phyloP scores from a whole-genome alignment of 2,797 vertebrate genomes.

The Mus caroli region DNA sequence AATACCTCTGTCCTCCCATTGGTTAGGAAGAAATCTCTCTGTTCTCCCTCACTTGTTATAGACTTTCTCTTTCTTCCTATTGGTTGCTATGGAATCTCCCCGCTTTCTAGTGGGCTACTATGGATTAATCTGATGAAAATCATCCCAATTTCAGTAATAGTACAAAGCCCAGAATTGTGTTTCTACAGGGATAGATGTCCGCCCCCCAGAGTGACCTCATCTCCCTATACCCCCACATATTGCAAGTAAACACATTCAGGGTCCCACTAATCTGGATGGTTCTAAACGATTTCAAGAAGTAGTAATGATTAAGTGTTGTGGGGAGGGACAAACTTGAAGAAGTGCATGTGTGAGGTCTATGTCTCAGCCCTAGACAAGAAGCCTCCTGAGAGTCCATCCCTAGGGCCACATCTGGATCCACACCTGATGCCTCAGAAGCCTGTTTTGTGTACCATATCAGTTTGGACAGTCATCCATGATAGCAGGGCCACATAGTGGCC shows the following conservation, averaged over 20 bases:
- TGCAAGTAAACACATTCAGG: neutral
- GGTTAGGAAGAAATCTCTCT: neutral
- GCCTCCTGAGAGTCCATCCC: neutral
- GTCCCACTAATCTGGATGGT: too few species aligned
- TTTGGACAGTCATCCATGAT: neutral
- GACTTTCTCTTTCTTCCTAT: neutral
- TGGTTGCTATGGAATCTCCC: neutral
- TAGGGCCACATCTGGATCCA: neutral
- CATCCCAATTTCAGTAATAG: neutral
- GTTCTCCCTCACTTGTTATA: accelerated
- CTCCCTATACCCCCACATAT: neutral
- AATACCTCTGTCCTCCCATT: neutral
- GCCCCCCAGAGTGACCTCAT: neutral
- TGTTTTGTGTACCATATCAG: neutral
- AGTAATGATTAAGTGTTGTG: accelerated
- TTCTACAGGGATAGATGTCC: neutral
- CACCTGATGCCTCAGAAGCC: too few species aligned
- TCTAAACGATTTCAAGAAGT: neutral
- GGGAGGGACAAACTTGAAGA: neutral
- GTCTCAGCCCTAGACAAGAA: neutral
- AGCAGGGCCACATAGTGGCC: accelerated
- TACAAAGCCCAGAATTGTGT: neutral
- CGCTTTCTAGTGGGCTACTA: neutral
- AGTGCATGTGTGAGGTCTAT: neutral
- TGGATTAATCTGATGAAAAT: neutral